These are phyloP conservation scores for Sylvilagus bachmani DNA, from an alignment of 2,113 vertebrate genomes.

Conservation along the genomic window DNA sequence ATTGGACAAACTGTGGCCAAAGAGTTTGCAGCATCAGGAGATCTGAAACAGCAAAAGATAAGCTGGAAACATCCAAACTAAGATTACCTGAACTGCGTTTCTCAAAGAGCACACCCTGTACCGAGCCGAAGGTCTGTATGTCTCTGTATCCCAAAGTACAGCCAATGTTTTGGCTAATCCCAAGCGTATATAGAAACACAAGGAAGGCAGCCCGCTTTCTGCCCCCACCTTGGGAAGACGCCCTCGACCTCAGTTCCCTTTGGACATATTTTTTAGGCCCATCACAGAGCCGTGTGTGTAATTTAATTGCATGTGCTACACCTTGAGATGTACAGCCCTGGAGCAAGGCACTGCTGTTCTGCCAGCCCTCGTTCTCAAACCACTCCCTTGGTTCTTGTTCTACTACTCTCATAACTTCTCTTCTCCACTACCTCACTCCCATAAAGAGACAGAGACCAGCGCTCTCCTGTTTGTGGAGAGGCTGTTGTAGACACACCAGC, in stretches of 20 bases:
- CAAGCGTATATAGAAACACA: background rate
- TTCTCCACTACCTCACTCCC: background rate
- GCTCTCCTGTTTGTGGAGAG: background rate
- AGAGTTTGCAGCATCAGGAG: background rate
- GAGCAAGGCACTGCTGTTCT: background rate
- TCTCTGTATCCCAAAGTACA: background rate
- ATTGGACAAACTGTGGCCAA: background rate
- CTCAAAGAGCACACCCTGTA: background rate
- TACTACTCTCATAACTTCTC: background rate
- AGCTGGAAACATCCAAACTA: background rate
- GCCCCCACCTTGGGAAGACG: background rate
- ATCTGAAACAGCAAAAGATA: background rate
- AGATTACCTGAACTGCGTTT: background rate
- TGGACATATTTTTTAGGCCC: background rate
- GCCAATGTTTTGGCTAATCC: constrained; percentile 1
- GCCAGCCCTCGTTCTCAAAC: background rate
- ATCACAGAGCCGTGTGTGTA: background rate
- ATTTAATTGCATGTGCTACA: background rate
- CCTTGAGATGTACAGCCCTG: background rate
- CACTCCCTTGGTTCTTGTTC: background rate
- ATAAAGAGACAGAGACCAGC: background rate
- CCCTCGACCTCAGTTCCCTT: background rate
- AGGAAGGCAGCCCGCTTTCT: background rate
- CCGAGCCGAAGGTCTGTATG: background rate
- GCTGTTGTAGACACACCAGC: too few species aligned